Conservation (phyloP, 2,888 invertebrate species). For the Isoperla grammatica region DNA sequence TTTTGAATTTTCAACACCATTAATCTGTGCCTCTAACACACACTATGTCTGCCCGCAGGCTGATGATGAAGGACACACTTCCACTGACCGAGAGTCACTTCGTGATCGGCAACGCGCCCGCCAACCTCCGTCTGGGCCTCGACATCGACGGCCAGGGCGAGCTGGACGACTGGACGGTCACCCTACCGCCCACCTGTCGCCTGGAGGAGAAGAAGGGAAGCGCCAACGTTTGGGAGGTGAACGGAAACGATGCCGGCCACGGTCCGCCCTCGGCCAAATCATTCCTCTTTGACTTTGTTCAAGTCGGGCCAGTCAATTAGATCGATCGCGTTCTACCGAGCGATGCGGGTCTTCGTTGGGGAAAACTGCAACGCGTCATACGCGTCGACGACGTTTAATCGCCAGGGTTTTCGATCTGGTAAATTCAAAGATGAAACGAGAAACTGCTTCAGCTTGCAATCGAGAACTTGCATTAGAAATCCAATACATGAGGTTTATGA, state of each 20-base stretch:
- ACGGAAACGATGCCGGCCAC: neutral
- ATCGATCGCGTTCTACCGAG: neutral
- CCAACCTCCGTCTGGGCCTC: slow-evolving; percentile 43
- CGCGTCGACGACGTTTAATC: too few relatives aligned
- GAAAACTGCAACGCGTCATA: too few relatives aligned
- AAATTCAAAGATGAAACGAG: too few relatives aligned
- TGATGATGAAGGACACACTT: slow-evolving; percentile 53
- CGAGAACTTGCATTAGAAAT: too few relatives aligned
- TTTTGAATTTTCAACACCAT: too few relatives aligned
- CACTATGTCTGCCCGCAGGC: too few relatives aligned
- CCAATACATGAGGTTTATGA: too few relatives aligned
- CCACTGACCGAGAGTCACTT: slow-evolving; percentile 56
- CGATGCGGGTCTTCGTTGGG: too few relatives aligned
- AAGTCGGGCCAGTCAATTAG: slow-evolving; percentile 43
- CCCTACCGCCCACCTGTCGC: neutral
- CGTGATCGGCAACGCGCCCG: slow-evolving; percentile 46
- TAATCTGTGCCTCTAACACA: too few relatives aligned
- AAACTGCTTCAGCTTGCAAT: too few relatives aligned
- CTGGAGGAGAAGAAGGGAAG: neutral
- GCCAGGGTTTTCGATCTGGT: too few relatives aligned
- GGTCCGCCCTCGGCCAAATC: slow-evolving; percentile 34
- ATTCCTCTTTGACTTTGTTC: slow-evolving; percentile 43
- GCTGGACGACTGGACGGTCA: slow-evolving; percentile 20
- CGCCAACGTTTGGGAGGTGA: neutral
- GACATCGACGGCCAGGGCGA: slow-evolving; percentile 40